A percentile compares a stretch with the other conserved stretches of the same genome.
Conservation (phyloP, 2,113 vertebrate species). For the Electrona antarctica region DNA sequence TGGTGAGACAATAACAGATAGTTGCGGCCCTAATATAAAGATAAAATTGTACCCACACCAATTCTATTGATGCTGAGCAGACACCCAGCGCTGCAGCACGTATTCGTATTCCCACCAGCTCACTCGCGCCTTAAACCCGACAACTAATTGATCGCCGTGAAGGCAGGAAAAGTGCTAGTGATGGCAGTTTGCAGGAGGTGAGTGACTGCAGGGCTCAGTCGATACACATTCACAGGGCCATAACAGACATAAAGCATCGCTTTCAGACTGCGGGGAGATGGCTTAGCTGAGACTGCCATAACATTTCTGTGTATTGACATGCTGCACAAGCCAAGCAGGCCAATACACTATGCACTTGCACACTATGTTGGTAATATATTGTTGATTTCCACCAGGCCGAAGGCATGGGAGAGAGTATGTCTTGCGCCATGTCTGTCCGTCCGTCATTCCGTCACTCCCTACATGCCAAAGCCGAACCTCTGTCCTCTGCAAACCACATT, state of each 20-base stretch:
- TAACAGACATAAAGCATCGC: constrained; percentile 23
- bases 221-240: constrained; percentile 33
- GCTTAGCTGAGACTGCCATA: not conserved
- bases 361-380: not conserved
- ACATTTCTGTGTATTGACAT: not conserved
- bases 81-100: constrained; percentile 4
- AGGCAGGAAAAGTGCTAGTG: constrained; percentile 47
- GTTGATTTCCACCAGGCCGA: not conserved
- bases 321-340: not conserved
- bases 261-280: constrained; percentile 11
- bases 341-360: not conserved
- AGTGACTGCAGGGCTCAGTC: constrained; percentile 29
- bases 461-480: no score
- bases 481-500: no score
- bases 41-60: not conserved
- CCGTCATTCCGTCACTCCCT: no score
- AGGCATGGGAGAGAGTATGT: no score
- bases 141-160: constrained; percentile 27
- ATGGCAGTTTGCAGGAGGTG: constrained; percentile 38
- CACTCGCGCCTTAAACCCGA: constrained; percentile 2
- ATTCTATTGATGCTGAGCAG: constrained; percentile 2
- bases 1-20: no score
- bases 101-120: constrained; percentile 15
- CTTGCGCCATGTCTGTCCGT: no score
- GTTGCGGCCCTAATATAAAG: no score